Evolutionary conservation across 2,113 vertebrate genomes (phyloP).

Genomic region (Catharus bicknelli): DNA sequence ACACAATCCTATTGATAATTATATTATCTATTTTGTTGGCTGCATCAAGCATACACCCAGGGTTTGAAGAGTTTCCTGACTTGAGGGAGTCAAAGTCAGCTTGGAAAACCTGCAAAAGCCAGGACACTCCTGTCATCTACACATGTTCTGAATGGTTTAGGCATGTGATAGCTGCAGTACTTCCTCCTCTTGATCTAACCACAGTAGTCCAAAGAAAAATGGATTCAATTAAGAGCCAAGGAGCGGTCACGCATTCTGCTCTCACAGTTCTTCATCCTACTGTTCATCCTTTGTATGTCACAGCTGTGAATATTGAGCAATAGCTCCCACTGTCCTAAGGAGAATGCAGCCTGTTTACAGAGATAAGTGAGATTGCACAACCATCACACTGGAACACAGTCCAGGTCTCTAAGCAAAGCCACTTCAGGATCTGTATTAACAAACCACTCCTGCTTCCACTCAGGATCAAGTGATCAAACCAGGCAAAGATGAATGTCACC

Average conservation of each 20-base stretch:
- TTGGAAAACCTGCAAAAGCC: not conserved
- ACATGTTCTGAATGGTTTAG: not conserved
- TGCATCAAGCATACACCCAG: not conserved
- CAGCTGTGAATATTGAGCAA: not conserved
- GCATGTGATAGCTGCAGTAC: not conserved
- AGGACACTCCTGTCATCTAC: not conserved
- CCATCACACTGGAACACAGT: not conserved
- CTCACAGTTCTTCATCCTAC: not conserved
- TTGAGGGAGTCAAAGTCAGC: not conserved
- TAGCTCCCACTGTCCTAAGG: not conserved
- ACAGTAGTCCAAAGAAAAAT: not conserved
- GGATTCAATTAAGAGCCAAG: not conserved
- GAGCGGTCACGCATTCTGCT: not conserved
- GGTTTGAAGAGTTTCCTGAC: not conserved
- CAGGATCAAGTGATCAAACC: not conserved
- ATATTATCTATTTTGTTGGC: not conserved
- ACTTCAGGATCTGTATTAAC: not conserved
- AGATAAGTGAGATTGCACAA: slow-evolving; percentile 21
- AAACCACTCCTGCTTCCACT: not conserved
- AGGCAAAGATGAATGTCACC: not conserved
- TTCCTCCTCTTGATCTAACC: slow-evolving; percentile 2
- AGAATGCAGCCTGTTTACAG: not conserved
- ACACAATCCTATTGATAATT: not conserved
- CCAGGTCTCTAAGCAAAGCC: not conserved
- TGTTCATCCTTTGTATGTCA: not conserved